These are phyloP conservation scores for Flexamia atlantica DNA, from an alignment of 2,888 invertebrate genomes.

Conservation along the genomic window DNA sequence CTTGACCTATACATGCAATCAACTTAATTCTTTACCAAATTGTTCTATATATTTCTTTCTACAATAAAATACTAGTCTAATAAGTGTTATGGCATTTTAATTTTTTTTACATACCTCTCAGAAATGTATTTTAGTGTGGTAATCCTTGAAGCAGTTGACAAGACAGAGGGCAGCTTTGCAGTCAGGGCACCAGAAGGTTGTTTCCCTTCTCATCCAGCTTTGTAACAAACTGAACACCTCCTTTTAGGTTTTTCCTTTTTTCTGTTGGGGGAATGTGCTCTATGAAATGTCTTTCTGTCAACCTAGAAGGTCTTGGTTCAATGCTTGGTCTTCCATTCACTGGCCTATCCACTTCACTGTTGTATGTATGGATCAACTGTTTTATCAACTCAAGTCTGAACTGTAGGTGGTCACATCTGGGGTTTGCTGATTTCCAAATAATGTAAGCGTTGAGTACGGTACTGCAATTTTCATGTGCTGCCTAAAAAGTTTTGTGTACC, in stretches of 20 bases:
- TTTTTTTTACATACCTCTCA: constrained; percentile 13
- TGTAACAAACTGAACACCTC: constrained; percentile 47
- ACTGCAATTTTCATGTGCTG: constrained; percentile 49
- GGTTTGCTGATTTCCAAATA: constrained; percentile 16
- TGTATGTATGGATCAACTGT: neutral
- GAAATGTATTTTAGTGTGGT: constrained; percentile 33
- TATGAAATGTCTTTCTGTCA: constrained; percentile 50
- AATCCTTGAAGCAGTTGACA: constrained; percentile 21
- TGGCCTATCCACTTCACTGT: neutral
- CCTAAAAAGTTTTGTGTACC: constrained; percentile 55
- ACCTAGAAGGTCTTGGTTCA: constrained; percentile 18
- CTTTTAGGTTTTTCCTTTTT: constrained; percentile 23
- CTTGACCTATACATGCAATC: too few species aligned
- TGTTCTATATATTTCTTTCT: too few species aligned
- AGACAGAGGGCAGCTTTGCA: constrained; percentile 44
- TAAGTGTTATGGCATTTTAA: neutral
- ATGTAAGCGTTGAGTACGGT: constrained; percentile 54
- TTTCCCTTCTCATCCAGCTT: constrained; percentile 40
- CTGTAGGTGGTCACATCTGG: neutral
- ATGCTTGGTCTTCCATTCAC: constrained; percentile 35
- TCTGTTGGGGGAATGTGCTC: constrained; percentile 46
- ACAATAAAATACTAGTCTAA: too few species aligned
- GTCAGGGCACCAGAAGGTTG: constrained; percentile 43
- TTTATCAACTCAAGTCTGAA: neutral
- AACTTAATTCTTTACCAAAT: too few species aligned